A percentile compares a stretch with the other conserved stretches of the same genome.
phyloP scores from a whole-genome alignment of 1,140 invertebrate species.

The Pygmarrhopalites habei region DNA sequence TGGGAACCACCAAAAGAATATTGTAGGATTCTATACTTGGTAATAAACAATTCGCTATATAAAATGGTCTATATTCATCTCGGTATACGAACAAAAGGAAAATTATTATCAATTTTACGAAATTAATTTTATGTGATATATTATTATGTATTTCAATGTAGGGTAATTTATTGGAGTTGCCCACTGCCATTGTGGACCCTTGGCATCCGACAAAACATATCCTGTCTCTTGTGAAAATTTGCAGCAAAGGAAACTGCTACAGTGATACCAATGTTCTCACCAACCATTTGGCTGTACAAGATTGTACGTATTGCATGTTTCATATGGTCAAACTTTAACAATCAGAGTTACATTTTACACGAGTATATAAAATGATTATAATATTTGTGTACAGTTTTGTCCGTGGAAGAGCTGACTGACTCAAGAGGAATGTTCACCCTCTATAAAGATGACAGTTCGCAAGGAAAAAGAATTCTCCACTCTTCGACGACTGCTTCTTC shows the following conservation, averaged over 20 bases:
- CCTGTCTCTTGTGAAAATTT: conserved; percentile 14
- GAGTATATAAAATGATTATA: too few relatives aligned
- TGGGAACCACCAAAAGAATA: conserved; percentile 32
- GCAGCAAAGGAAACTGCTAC: conserved; percentile 5
- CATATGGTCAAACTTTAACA: background rate
- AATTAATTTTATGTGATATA: too few relatives aligned
- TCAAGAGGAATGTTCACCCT: conserved; percentile 26
- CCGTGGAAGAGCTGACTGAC: conserved; percentile 28
- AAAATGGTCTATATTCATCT: too few relatives aligned
- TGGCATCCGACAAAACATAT: conserved; percentile 37
- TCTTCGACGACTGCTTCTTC: background rate
- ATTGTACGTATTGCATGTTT: conserved; percentile 30
- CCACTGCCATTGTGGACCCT: conserved; percentile 5
- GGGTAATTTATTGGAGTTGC: conserved; percentile 27
- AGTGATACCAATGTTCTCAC: conserved; percentile 13
- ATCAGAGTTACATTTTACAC: background rate
- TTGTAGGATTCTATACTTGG: conserved; percentile 25
- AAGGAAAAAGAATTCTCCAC: conserved; percentile 13
- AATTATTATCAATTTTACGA: too few relatives aligned
- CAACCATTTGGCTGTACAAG: conserved; percentile 29
- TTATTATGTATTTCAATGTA: too few relatives aligned
- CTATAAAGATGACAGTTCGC: conserved; percentile 17
- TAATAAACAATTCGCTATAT: too few relatives aligned
- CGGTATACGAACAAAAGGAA: too few relatives aligned
- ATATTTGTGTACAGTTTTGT: too few relatives aligned